Evolutionary conservation across 2,888 invertebrate species (phyloP), one percentile per base, ranked within the genome.

Genomic region (Himalopsyche japonica): DNA sequence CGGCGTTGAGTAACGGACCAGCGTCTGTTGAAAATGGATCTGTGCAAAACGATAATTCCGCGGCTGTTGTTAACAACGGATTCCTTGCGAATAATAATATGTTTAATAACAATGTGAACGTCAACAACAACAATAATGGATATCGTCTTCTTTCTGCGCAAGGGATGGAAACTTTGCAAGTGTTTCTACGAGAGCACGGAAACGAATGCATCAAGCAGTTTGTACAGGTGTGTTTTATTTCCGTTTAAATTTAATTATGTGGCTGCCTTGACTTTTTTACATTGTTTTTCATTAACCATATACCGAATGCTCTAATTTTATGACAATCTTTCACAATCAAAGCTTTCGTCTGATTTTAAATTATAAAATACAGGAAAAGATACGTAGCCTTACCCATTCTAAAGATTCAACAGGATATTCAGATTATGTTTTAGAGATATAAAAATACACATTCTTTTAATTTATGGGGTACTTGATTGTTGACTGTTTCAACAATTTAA

Each of bases 181-280:
- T 91, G 79, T 94, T 95, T 90, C 91, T 95, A 80, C 89, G 93
- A 87, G 94, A 94, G 87, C 94, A 95, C 88, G 94, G 94, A 49
- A 93, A 94, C 85, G 93, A 94, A 86, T 94, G 94, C 89, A 93
- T 95, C 87, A 91, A 93, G 70, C 94, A 94, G 90, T 94, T 94
- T 88, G 93, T 94, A 89, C 94, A 95, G 94, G 95, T 94, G 81
- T 43, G 12, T 80, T 24, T 27, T 47, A 47, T 15, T 3, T 43
- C 43, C 15, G 15, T 43, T 15, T 15, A 43, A 37, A 43, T 43
- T 3, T 43, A 43, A 15, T 43, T 2, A 43, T 43, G 3, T 43
- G 12, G 43, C 43, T 43, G 43, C 15, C 43, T 12, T 43, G 12
- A 10, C 76, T 8, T 24, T 3, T 10, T 76, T n/a, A 10, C 32